Evolutionary conservation across 2,113 vertebrate species (phyloP).

Genomic region (Epinephelus moara): DNA sequence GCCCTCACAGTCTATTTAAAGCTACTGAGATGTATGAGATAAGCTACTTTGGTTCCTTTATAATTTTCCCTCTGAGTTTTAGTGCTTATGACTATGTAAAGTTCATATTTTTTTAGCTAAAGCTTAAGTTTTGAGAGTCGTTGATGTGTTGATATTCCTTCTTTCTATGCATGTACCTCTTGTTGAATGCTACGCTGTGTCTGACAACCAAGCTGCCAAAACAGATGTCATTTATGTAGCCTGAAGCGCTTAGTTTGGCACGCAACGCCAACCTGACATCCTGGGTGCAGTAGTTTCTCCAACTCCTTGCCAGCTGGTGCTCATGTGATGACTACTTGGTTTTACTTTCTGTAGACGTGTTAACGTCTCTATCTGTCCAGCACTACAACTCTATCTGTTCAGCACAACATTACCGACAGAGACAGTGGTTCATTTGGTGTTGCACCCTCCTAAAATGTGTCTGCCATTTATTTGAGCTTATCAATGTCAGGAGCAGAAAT

Average conservation of each 20-base stretch:
- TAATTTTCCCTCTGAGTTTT: neutral
- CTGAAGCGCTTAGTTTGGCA: slow-evolving; percentile 46
- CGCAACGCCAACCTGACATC: slow-evolving; percentile 29
- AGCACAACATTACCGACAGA: neutral
- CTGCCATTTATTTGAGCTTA: neutral
- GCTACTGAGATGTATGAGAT: slow-evolving; percentile 36
- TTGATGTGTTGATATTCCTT: neutral
- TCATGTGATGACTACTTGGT: slow-evolving; percentile 10
- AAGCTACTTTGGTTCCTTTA: slow-evolving; percentile 9
- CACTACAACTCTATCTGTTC: neutral
- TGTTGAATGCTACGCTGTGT: neutral
- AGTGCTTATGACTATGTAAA: neutral
- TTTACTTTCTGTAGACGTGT: slow-evolving; percentile 34
- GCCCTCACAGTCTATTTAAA: slow-evolving; percentile 46
- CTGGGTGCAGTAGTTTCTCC: slow-evolving; percentile 21
- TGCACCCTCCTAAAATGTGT: slow-evolving; percentile 5
- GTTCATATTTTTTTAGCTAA: slow-evolving; percentile 3
- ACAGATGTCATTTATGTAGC: slow-evolving; percentile 43
- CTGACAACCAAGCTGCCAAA: slow-evolving; percentile 4
- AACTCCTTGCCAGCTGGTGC: slow-evolving; percentile 21
- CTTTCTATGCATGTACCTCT: neutral
- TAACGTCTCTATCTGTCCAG: slow-evolving; percentile 4
- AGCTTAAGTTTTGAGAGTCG: neutral
- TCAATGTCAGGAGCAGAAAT: slow-evolving; percentile 33
- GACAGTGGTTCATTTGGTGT: slow-evolving; percentile 11